Evolutionary conservation across 2,797 vertebrate genomes (phyloP), one percentile per base, ranked within the genome.

Genomic region (Danio albolineatus): DNA sequence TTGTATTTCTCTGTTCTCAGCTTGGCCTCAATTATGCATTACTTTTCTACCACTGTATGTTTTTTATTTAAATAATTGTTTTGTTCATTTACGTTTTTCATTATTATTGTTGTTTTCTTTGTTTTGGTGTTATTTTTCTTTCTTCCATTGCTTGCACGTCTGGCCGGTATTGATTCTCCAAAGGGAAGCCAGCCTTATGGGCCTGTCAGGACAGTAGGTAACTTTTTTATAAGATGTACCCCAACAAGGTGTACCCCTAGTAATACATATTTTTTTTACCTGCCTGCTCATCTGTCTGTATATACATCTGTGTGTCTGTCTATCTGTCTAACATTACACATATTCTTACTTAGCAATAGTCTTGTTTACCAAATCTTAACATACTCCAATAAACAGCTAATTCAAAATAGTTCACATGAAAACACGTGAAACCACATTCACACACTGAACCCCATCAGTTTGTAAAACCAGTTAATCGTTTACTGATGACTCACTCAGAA

Each of bases 141-240:
- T 80, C 14, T 69, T 48, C 70, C 69, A 62, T 7, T 70, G 44
- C 72, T 64, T 85, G 65, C 51, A 65, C 17, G 7, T 70, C 53
- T 81, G 76, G 60, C 48, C 65, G 78, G 17, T 66, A 44, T 75
- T 83, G 76, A 17, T 81, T 71, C 67, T 80, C 83, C 76, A 77
- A 91, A 93, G 92, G 90, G 72, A 93, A 94, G 83, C 90, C 90
- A 19, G 90, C 92, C 19, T 90, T 90, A 1, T 91, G 88, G 88
- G 91, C 89, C 89, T 94, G 93, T 92, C 91, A 91, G 91, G 90
- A 94, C 90, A 93, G 93, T 94, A 94, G 92, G 94, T 94, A 91
- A 88, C 91, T 90, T 90, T 92, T 91, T 85, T 88, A 59, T 85
- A 81, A 74, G 60, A 69, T 36, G 28, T 56, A 62, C 21, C 12